phyloP scores from a whole-genome alignment of 2,797 vertebrate species.

The Arrhamphus sclerolepis region DNA sequence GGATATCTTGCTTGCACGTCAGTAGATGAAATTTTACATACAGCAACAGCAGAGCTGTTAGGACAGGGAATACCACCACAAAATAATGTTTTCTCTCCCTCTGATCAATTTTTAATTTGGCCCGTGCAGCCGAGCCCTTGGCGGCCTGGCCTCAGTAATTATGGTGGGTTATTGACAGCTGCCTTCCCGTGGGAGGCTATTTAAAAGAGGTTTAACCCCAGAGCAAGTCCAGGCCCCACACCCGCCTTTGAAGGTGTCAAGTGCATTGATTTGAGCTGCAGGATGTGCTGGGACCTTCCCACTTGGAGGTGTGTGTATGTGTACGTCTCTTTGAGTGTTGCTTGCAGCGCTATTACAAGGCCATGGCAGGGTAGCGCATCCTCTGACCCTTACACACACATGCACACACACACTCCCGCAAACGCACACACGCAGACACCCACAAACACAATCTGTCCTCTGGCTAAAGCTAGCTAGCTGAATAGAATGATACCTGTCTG shows the following conservation, averaged over 20 bases:
- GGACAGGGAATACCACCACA: constrained; percentile 77
- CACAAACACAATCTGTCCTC: constrained; percentile 59
- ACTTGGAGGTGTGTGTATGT: constrained; percentile 80
- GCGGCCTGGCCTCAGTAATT: constrained; percentile 86
- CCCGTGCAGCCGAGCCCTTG: constrained; percentile 76
- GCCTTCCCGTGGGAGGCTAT: constrained; percentile 88
- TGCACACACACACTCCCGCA: constrained; percentile 52
- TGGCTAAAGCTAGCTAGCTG: constrained; percentile 60
- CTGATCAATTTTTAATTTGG: constrained; percentile 89
- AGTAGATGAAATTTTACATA: constrained; percentile 74
- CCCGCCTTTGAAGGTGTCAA: constrained; percentile 90
- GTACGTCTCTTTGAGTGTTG: constrained; percentile 50
- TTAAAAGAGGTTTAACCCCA: constrained; percentile 93
- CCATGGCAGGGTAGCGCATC: constrained; percentile 62
- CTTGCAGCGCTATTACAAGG: constrained; percentile 80
- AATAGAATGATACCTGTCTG: constrained; percentile 57
- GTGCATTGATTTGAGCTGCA: constrained; percentile 90
- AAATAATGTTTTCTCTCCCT: constrained; percentile 84
- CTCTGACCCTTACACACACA: constrained; percentile 71
- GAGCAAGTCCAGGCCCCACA: constrained; percentile 86
- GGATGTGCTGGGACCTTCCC: constrained; percentile 86
- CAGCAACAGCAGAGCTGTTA: constrained; percentile 66
- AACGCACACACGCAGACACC: constrained; percentile 36
- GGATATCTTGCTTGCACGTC: constrained; percentile 57
- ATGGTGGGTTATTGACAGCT: constrained; percentile 92